Percentiles rank a stretch among this genome's conserved stretches.
phyloP scores from a whole-genome alignment of 2,797 vertebrate genomes.

The Choloepus didactylus region DNA sequence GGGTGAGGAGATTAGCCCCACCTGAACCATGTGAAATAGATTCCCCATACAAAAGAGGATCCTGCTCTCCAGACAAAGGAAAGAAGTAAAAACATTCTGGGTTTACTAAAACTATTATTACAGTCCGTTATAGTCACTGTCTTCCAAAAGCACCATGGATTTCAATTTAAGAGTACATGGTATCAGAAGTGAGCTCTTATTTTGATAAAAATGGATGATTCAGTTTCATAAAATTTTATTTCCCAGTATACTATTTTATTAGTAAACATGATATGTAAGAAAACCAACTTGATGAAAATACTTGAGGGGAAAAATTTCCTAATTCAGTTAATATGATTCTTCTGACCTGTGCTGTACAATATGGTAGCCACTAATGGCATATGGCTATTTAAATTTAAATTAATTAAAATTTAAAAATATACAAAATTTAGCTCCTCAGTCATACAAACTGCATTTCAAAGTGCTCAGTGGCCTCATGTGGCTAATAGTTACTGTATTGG shows the following conservation, averaged over 20 bases:
- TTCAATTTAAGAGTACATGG: neutral
- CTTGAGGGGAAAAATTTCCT: neutral
- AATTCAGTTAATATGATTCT: neutral
- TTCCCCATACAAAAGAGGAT: neutral
- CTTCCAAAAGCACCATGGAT: conserved; percentile 37
- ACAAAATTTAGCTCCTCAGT: neutral
- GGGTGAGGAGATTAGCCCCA: neutral
- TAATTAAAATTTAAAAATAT: neutral
- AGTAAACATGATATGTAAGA: neutral
- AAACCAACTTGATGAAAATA: neutral
- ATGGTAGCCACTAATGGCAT: neutral
- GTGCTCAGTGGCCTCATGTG: neutral
- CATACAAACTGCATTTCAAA: neutral
- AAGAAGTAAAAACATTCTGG: neutral
- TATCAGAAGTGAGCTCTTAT: neutral
- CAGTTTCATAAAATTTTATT: neutral
- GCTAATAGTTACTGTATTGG: neutral
- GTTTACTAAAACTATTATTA: neutral
- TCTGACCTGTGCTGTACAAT: neutral
- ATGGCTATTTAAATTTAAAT: neutral
- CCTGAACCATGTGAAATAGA: neutral
- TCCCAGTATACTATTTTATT: neutral
- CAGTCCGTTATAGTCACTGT: neutral
- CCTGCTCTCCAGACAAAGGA: neutral
- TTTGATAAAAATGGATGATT: neutral